phyloP scores from a whole-genome alignment of 1,140 invertebrate genomes.

The Varroa destructor region DNA sequence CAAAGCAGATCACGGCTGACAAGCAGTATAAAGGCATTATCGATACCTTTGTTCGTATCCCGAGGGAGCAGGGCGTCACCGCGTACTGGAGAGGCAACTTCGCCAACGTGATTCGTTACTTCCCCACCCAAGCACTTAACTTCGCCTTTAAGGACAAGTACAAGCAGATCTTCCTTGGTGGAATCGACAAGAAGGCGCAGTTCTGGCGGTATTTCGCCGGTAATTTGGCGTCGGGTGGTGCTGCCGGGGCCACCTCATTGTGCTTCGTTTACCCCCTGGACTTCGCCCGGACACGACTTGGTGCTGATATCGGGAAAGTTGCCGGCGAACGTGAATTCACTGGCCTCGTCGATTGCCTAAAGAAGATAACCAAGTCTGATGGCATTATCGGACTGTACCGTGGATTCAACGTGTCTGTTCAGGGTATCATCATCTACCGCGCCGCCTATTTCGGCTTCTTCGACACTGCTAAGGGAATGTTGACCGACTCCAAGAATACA shows the following conservation, averaged over 20 bases:
- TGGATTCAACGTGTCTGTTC: conserved; percentile 81
- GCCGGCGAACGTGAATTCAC: conserved; percentile 67
- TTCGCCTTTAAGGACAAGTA: conserved; percentile 77
- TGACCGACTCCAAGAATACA: conserved; percentile 67
- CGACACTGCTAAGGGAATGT: conserved; percentile 73
- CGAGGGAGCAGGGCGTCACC: conserved; percentile 68
- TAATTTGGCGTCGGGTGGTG: conserved; percentile 81
- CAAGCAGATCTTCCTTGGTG: conserved; percentile 55
- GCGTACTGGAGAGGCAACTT: conserved; percentile 90
- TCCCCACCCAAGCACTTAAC: conserved; percentile 87
- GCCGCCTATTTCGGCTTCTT: conserved; percentile 90
- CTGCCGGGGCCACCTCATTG: conserved; percentile 82
- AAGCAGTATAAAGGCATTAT: conserved; percentile 68
- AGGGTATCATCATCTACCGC: conserved; percentile 53
- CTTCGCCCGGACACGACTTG: conserved; percentile 80
- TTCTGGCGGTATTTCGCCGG: conserved; percentile 74
- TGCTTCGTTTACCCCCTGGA: conserved; percentile 90
- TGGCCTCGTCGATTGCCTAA: conserved; percentile 70
- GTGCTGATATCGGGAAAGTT: conserved; percentile 67
- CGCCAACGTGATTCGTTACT: conserved; percentile 81
- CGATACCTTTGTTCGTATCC: conserved; percentile 72
- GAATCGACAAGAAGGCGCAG: conserved; percentile 68
- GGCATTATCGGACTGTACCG: conserved; percentile 73
- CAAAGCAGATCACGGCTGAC: conserved; percentile 63
- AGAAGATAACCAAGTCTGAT: conserved; percentile 74